A percentile compares a stretch with the other conserved stretches of the same genome.
phyloP scores from a whole-genome alignment of 2,113 vertebrate genomes.

The Myanophis thanlyinensis region DNA sequence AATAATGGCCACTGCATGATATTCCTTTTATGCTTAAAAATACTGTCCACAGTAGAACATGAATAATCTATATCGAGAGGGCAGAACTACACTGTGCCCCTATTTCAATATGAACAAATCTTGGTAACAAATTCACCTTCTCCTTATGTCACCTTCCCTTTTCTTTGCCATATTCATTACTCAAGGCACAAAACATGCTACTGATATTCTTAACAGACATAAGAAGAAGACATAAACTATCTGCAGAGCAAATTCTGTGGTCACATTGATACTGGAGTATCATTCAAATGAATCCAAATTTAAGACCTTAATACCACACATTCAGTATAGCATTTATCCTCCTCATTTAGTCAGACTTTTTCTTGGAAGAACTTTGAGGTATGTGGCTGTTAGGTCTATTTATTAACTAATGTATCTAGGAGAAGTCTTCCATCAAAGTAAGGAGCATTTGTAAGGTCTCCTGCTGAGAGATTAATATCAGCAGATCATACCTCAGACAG shows the following conservation, averaged over 20 bases:
- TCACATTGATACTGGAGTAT: background rate
- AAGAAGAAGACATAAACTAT: background rate
- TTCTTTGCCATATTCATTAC: background rate
- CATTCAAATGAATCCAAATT: background rate
- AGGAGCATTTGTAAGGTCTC: background rate
- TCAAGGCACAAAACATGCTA: background rate
- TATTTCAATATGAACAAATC: background rate
- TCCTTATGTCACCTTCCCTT: background rate
- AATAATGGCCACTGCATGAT: background rate
- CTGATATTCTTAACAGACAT: background rate
- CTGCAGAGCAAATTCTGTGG: background rate
- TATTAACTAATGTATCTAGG: background rate
- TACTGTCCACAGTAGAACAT: background rate
- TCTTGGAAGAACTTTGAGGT: background rate
- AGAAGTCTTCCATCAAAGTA: background rate
- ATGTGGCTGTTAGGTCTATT: accelerated
- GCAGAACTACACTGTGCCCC: background rate
- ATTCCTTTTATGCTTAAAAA: background rate
- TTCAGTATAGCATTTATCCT: background rate
- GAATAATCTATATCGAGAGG: background rate
- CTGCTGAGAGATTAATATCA: background rate
- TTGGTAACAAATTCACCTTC: background rate
- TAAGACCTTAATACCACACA: background rate
- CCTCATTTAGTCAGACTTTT: background rate
- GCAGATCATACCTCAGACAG: background rate